Percentiles rank a stretch among this genome's conserved stretches.
phyloP scores from a whole-genome alignment of 2,888 invertebrate species.

The Drosophila monieri region DNA sequence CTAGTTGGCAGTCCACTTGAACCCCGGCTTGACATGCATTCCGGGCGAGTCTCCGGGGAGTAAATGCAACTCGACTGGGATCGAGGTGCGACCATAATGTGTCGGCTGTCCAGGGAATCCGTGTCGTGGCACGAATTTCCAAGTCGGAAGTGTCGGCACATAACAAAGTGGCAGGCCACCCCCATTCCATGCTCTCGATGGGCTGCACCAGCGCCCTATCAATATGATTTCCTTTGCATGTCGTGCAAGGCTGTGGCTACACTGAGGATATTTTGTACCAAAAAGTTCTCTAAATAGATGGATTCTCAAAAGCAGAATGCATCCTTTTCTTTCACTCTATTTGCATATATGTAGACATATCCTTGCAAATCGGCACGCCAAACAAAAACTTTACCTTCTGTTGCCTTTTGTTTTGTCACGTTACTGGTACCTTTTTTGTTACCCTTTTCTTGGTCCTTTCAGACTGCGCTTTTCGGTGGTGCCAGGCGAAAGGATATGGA shows the following conservation, averaged over 20 bases:
- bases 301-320: not conserved
- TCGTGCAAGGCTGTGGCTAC: conserved; percentile 38
- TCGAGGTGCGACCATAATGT: conserved; percentile 75
- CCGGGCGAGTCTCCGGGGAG: conserved; percentile 25
- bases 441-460: conserved; percentile 12
- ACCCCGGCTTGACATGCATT: conserved; percentile 69
- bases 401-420: conserved; percentile 71
- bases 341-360: conserved; percentile 36
- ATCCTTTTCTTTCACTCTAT: not conserved
- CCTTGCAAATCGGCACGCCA: conserved; percentile 73
- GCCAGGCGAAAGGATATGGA: conserved; percentile 36
- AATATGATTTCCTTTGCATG: conserved; percentile 46
- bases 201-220: conserved; percentile 39
- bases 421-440: conserved; percentile 23
- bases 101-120: conserved; percentile 54
- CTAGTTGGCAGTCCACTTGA: conserved; percentile 71
- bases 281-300: not conserved
- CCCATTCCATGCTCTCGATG: conserved; percentile 22
- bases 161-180: conserved; percentile 63
- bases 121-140: conserved; percentile 79
- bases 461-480: conserved; percentile 50
- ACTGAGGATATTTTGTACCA: conserved; percentile 1
- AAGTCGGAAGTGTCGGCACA: conserved; percentile 76
- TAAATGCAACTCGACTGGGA: conserved; percentile 52
- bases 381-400: conserved; percentile 55